Percentiles rank a stretch among this genome's conserved stretches.
Conservation (phyloP, 2,113 vertebrate genomes). For the Cheilinus undulatus region DNA sequence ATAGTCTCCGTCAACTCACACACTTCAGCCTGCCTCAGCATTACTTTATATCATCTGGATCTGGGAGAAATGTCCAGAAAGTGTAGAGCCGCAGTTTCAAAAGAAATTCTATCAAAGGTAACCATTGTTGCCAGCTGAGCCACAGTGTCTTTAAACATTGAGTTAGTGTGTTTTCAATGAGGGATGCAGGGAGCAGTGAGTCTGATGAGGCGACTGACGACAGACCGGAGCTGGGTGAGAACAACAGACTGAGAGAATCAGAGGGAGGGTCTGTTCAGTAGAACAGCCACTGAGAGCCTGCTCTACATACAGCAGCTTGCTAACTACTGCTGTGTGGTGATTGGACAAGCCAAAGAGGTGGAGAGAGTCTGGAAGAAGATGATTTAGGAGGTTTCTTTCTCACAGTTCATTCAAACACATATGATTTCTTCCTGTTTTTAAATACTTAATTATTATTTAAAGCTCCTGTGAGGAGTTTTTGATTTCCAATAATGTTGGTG, state of each 20-base stretch:
- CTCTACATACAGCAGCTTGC: constrained; percentile 16
- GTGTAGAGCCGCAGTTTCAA: constrained; percentile 19
- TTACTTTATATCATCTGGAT: not conserved
- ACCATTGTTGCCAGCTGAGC: not conserved
- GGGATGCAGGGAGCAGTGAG: constrained; percentile 38
- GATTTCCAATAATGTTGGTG: too few species aligned
- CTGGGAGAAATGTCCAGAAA: constrained; percentile 24
- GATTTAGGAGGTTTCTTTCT: constrained; percentile 2
- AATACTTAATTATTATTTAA: too few species aligned
- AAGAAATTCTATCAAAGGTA: not conserved
- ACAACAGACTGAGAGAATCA: constrained; percentile 22
- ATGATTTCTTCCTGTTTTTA: too few species aligned
- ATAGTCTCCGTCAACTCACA: constrained; percentile 37
- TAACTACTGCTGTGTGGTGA: constrained; percentile 1
- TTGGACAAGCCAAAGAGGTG: constrained; percentile 27
- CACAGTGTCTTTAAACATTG: not conserved
- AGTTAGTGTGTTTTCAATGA: constrained; percentile 7
- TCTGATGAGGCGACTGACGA: constrained; percentile 44
- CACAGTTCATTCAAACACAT: not conserved
- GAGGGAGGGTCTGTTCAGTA: constrained; percentile 10
- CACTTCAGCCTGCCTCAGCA: constrained; percentile 13
- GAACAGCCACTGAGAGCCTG: constrained; percentile 28
- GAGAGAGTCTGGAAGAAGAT: constrained; percentile 13
- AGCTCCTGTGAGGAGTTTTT: too few species aligned
- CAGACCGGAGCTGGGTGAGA: constrained; percentile 57